Conservation (phyloP, 2,797 vertebrate genomes). For the Poecilia wingei region DNA sequence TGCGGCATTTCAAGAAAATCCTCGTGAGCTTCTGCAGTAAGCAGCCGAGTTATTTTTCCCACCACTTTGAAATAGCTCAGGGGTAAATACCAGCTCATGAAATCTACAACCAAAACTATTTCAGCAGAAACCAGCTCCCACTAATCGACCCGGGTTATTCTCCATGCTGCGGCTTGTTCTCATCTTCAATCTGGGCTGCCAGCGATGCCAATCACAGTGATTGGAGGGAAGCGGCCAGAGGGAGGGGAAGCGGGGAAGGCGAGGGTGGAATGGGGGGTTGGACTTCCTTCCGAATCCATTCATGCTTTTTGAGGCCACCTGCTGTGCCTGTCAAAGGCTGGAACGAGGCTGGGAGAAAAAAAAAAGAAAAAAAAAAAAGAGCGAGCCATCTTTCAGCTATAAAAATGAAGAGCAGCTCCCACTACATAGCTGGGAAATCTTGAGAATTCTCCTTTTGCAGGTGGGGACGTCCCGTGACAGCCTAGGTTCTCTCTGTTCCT, state of each 20-base stretch:
- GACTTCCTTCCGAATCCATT: constrained; percentile 85
- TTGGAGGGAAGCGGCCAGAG: constrained; percentile 35
- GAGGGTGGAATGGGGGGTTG: constrained; percentile 28
- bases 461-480: background rate
- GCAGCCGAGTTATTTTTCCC: background rate
- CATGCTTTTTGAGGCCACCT: constrained; percentile 80
- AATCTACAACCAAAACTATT: background rate
- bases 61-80: background rate
- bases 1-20: background rate
- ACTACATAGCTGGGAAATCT: background rate
- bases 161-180: constrained; percentile 50
- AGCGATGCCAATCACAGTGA: constrained; percentile 78
- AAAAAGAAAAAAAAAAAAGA: background rate
- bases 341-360: constrained; percentile 50
- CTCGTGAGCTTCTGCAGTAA: background rate
- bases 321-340: constrained; percentile 80
- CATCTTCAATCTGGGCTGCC: constrained; percentile 77
- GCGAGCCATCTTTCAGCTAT: constrained; percentile 50
- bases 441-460: background rate
- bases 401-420: constrained; percentile 39
- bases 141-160: constrained; percentile 22
- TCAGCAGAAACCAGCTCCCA: constrained; percentile 14
- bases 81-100: constrained; percentile 10
- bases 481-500: background rate
- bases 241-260: background rate